These are phyloP conservation scores for Apogon hyalosoma DNA, from an alignment of 2,797 vertebrate genomes.

Conservation along the genomic window DNA sequence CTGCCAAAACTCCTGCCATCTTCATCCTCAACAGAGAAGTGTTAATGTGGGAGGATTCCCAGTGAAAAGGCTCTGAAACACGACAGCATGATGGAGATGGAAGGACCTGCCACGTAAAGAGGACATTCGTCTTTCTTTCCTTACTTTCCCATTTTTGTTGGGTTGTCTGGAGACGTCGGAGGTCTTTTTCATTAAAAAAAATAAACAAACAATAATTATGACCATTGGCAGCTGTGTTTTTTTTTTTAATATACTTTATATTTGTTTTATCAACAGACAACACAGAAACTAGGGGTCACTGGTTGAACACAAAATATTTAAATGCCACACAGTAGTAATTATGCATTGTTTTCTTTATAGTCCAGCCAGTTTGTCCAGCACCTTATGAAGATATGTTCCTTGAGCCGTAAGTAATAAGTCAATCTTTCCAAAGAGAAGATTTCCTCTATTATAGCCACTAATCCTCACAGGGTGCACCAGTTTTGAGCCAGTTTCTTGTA, in stretches of 20 bases:
- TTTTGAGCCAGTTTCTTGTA: too few species aligned
- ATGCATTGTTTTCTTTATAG: too few species aligned
- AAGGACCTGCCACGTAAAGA: slow-evolving; percentile 4
- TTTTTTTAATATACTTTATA: too few species aligned
- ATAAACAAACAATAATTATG: not conserved
- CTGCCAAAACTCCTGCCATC: slow-evolving; percentile 12
- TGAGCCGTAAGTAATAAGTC: too few species aligned
- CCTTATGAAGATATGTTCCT: too few species aligned
- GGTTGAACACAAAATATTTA: not conserved
- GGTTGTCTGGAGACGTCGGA: not conserved
- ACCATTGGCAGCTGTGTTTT: too few species aligned
- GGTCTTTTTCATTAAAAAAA: not conserved
- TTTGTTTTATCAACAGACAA: too few species aligned
- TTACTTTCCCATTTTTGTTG: not conserved
- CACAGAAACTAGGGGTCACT: too few species aligned
- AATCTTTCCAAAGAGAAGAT: too few species aligned
- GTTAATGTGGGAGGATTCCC: slow-evolving; percentile 11
- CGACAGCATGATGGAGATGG: slow-evolving; percentile 13
- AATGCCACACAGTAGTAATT: not conserved
- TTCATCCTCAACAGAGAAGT: slow-evolving; percentile 11
- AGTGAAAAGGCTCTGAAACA: slow-evolving; percentile 20
- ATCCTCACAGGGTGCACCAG: too few species aligned
- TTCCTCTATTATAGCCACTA: too few species aligned
- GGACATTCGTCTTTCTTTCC: slow-evolving; percentile 17
- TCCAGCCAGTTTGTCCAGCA: too few species aligned